These are phyloP conservation scores for Chromobotia macracanthus DNA, from an alignment of 2,797 vertebrate species.

Conservation along the genomic window DNA sequence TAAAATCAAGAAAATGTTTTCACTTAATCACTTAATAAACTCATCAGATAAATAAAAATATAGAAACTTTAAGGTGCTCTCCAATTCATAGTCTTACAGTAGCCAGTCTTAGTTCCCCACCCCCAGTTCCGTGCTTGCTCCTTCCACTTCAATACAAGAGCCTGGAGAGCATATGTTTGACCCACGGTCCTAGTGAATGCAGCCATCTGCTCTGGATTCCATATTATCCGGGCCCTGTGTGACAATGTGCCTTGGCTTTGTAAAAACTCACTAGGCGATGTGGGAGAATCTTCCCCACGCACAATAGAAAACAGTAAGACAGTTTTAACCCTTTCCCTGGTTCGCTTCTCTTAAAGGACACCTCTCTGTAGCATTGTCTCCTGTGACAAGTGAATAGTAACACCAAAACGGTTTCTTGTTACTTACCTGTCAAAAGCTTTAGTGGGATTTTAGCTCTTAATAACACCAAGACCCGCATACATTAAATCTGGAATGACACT, in stretches of 20 bases:
- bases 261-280: constrained; percentile 60
- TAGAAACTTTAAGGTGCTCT: background rate
- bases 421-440: constrained; percentile 32
- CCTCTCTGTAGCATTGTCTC: constrained; percentile 67
- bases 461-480: background rate
- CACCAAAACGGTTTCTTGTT: constrained; percentile 51
- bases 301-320: constrained; percentile 65
- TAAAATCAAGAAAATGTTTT: too few relatives aligned
- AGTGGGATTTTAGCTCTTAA: constrained; percentile 25
- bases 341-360: constrained; percentile 68
- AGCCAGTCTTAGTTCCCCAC: constrained; percentile 33
- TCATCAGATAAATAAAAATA: background rate
- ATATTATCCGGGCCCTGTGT: constrained; percentile 58
- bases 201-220: constrained; percentile 78
- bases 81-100: constrained; percentile 50
- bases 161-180: constrained; percentile 78
- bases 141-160: constrained; percentile 43
- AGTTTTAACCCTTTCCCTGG: constrained; percentile 72
- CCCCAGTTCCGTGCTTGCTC: constrained; percentile 8
- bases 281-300: constrained; percentile 57
- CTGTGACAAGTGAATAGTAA: constrained; percentile 66
- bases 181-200: constrained; percentile 76
- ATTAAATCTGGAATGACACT: background rate
- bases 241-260: constrained; percentile 63
- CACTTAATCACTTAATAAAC: too few relatives aligned